Evolutionary conservation across 2,888 invertebrate species (phyloP).

Genomic region (Amphipyra tragopoginis): DNA sequence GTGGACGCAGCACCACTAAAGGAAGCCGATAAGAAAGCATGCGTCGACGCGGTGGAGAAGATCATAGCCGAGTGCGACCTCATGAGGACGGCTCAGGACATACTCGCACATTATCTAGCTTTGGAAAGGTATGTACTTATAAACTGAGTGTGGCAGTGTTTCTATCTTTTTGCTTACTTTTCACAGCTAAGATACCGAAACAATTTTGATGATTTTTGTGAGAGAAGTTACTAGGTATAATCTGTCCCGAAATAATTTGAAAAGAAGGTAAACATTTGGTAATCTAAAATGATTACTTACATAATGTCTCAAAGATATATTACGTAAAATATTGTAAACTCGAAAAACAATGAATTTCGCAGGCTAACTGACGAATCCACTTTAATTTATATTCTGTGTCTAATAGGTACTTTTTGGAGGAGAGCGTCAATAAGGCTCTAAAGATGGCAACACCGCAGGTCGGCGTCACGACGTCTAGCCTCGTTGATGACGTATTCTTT

Average conservation of each 20-base stretch:
- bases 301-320: too few species aligned
- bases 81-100: constrained; percentile 94
- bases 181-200: too few species aligned
- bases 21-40: constrained; percentile 64
- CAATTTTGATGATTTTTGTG: too few species aligned
- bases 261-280: too few species aligned
- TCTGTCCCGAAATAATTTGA: too few species aligned
- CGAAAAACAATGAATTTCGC: too few species aligned
- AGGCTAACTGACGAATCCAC: too few species aligned
- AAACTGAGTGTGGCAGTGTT: constrained; percentile 3
- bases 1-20: constrained; percentile 68
- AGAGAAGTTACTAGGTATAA: too few species aligned
- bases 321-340: too few species aligned
- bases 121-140: constrained; percentile 92
- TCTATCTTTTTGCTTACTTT: background rate
- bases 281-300: too few species aligned
- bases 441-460: constrained; percentile 93
- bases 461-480: constrained; percentile 95
- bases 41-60: constrained; percentile 84
- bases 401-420: constrained; percentile 96
- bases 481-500: constrained; percentile 99
- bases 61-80: constrained; percentile 93
- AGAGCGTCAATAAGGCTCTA: constrained; percentile 97
- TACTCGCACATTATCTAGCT: constrained; percentile 96
- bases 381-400: background rate